phyloP scores from a whole-genome alignment of 2,113 vertebrate species.

The Bos javanicus region DNA sequence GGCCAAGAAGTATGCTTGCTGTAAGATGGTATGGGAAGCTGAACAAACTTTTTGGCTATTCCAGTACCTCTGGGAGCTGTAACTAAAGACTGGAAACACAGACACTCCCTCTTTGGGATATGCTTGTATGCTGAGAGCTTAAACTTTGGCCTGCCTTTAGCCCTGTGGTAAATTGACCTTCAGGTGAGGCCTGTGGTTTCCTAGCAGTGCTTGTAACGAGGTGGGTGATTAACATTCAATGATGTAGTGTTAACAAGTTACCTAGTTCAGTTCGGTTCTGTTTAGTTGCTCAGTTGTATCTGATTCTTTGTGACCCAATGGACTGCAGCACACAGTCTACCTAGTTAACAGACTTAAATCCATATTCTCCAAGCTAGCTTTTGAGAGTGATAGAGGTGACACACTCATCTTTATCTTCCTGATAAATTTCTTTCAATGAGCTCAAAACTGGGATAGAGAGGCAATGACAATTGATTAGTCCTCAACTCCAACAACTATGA shows the following conservation, averaged over 20 bases:
- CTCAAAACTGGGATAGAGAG: neutral
- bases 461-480: neutral
- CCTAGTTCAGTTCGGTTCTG: neutral
- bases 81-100: neutral
- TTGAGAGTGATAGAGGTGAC: neutral
- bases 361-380: neutral
- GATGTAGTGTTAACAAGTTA: neutral
- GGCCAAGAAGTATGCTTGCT: neutral
- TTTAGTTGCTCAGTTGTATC: neutral
- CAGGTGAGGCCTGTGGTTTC: neutral
- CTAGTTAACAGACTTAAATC: neutral
- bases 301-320: neutral
- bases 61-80: neutral
- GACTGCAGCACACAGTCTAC: neutral
- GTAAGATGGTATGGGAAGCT: neutral
- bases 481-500: neutral
- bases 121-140: neutral
- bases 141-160: neutral
- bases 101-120: neutral
- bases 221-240: neutral
- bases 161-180: neutral
- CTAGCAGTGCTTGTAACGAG: neutral
- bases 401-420: neutral
- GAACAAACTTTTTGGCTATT: neutral
- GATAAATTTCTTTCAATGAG: neutral